Conservation (phyloP, 23 tunicate species). For the Halocynthia aurantium region DNA sequence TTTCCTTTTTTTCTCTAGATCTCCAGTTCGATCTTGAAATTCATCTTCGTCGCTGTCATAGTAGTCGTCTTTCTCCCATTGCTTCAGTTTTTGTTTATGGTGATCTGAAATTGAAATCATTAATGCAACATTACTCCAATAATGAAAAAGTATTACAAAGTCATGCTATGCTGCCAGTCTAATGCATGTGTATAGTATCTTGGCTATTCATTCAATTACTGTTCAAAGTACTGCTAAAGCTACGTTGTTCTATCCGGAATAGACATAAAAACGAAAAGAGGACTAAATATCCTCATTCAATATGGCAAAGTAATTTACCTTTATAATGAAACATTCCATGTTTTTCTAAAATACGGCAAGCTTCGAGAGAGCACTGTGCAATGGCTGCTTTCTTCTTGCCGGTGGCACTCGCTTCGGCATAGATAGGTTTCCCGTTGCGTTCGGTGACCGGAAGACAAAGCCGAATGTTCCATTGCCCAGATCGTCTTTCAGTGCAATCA, state of each 20-base stretch:
- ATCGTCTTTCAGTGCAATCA: slow-evolving; percentile 78
- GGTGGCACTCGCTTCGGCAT: slow-evolving; percentile 71
- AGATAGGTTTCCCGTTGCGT: slow-evolving; percentile 56
- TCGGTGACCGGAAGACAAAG: slow-evolving; percentile 61
- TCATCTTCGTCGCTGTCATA: slow-evolving; percentile 95
- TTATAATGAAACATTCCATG: slow-evolving; percentile 83
- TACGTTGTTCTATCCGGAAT: neutral
- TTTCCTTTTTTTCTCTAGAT: slow-evolving; percentile 62
- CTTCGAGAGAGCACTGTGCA: slow-evolving; percentile 82
- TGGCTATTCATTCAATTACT: no score
- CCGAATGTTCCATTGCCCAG: slow-evolving; percentile 82
- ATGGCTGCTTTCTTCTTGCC: slow-evolving; percentile 69
- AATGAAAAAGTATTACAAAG: no score
- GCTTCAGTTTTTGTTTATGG: slow-evolving; percentile 43
- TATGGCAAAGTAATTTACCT: slow-evolving; percentile 24
- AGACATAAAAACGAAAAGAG: neutral
- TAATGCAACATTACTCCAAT: neutral
- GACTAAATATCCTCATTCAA: neutral
- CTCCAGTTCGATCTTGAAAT: slow-evolving; percentile 84
- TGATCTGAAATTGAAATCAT: slow-evolving; percentile 22
- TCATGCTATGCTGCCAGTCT: no score
- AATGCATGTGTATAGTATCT: no score
- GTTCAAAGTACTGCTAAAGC: no score
- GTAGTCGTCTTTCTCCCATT: slow-evolving; percentile 92
- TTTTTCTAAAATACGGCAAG: slow-evolving; percentile 75